A percentile compares a stretch with the other conserved stretches of the same genome.
Evolutionary conservation across 2,888 invertebrate species (phyloP).

Genomic region (Sepioteuthis lessoniana): DNA sequence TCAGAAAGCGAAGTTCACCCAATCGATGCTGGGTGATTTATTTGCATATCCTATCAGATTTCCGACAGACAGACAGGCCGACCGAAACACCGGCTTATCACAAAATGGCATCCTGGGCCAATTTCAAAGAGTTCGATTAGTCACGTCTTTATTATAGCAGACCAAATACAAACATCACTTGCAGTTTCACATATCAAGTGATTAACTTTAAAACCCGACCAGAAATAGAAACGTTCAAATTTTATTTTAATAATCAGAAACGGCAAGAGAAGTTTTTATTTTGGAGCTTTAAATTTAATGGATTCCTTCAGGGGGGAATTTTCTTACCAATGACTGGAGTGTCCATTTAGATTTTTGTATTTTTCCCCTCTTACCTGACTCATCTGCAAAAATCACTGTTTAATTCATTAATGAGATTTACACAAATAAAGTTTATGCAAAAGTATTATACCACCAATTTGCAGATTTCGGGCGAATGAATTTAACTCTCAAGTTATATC

Average conservation of each 20-base stretch:
- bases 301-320: neutral
- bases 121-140: neutral
- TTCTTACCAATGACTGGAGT: too few species aligned
- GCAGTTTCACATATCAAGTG: neutral
- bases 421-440: too few species aligned
- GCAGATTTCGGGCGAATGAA: too few species aligned
- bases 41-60: conserved; percentile 33
- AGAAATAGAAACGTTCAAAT: neutral
- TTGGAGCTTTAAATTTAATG: neutral
- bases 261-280: neutral
- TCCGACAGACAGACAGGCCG: conserved; percentile 4
- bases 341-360: too few species aligned
- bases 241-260: neutral
- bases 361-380: too few species aligned
- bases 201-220: neutral
- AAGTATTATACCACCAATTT: too few species aligned
- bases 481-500: too few species aligned
- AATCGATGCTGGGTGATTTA: neutral
- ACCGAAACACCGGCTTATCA: conserved; percentile 17
- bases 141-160: neutral
- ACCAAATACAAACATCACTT: neutral
- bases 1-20: neutral
- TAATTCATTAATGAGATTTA: too few species aligned
- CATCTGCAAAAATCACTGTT: too few species aligned
- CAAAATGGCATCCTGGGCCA: conserved; percentile 3